Percentiles rank a stretch among this genome's conserved stretches.
Evolutionary conservation across 2,888 invertebrate species (phyloP).

Genomic region (Artemia sinica): DNA sequence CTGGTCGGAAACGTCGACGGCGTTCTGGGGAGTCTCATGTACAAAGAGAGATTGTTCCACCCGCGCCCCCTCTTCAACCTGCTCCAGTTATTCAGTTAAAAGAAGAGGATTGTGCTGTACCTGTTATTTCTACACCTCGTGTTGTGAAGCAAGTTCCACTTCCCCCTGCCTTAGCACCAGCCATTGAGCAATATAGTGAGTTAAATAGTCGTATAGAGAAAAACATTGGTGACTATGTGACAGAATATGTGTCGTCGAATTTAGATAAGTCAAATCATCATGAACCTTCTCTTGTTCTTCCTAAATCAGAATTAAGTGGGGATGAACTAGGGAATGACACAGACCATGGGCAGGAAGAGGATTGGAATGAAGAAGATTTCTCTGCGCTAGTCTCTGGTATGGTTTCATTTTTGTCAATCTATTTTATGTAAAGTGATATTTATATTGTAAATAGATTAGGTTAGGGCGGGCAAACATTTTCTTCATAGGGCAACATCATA

Average conservation of each 20-base stretch:
- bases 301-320: slow-evolving; percentile 2
- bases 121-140: slow-evolving; percentile 11
- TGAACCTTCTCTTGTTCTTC: slow-evolving; percentile 9
- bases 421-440: no score
- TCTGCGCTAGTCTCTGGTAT: slow-evolving; percentile 9
- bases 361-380: slow-evolving; percentile 11
- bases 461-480: no score
- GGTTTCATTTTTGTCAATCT: neutral
- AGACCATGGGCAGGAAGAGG: slow-evolving; percentile 8
- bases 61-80: slow-evolving; percentile 1
- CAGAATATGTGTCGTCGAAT: neutral
- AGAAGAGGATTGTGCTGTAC: slow-evolving; percentile 1
- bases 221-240: slow-evolving; percentile 5
- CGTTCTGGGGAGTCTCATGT: slow-evolving; percentile 3
- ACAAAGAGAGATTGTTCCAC: neutral
- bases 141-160: neutral
- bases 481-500: no score
- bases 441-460: no score
- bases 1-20: slow-evolving; percentile 3
- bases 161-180: slow-evolving; percentile 8
- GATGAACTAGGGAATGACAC: slow-evolving; percentile 13
- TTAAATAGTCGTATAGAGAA: neutral
- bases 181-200: slow-evolving; percentile 11
- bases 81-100: slow-evolving; percentile 12
- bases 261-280: neutral